phyloP scores from a whole-genome alignment of 2,113 vertebrate genomes.

The Myocastor coypus region DNA sequence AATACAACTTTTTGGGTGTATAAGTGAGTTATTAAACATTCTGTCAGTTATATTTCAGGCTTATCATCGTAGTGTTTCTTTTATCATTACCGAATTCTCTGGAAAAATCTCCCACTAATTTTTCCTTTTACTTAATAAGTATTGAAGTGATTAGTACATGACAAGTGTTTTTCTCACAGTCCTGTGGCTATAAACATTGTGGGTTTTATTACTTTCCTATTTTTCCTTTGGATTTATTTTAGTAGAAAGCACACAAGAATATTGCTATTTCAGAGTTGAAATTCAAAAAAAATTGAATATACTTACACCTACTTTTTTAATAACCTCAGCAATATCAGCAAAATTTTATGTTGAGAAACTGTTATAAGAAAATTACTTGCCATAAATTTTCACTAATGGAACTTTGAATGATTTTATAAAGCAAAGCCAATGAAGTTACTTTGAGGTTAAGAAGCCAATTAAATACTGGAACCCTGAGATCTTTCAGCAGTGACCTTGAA shows the following conservation, averaged over 20 bases:
- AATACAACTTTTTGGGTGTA: not conserved
- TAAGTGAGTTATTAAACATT: slow-evolving; percentile 15
- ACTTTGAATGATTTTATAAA: slow-evolving; percentile 52
- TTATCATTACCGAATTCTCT: not conserved
- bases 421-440: slow-evolving; percentile 43
- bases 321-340: not conserved
- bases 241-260: slow-evolving; percentile 9
- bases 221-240: slow-evolving; percentile 31
- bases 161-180: not conserved
- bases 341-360: slow-evolving; percentile 50
- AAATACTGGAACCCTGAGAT: not conserved
- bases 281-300: slow-evolving; percentile 49
- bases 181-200: not conserved
- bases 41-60: not conserved
- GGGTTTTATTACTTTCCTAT: slow-evolving; percentile 36
- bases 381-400: not conserved
- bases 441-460: slow-evolving; percentile 38
- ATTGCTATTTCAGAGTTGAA: slow-evolving; percentile 45
- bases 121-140: slow-evolving; percentile 15
- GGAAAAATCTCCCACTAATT: slow-evolving; percentile 2
- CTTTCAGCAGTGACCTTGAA: slow-evolving; percentile 17
- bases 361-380: not conserved
- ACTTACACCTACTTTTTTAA: not conserved
- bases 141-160: not conserved
- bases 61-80: not conserved